These are phyloP conservation scores for Nymphicus hollandicus DNA, from an alignment of 2,113 vertebrate species.

Conservation along the genomic window DNA sequence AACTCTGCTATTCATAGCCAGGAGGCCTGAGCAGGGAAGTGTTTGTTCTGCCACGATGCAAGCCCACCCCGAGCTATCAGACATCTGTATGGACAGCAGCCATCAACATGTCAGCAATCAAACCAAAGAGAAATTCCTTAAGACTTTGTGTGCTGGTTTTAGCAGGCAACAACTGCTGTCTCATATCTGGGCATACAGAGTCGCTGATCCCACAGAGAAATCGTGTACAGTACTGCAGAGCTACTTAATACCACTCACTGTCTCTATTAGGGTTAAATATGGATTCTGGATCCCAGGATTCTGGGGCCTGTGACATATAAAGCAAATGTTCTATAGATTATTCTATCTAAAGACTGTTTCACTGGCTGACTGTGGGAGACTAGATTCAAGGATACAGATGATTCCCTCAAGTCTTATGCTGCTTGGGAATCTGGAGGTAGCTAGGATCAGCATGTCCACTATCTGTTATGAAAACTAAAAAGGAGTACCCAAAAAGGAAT, in stretches of 20 bases:
- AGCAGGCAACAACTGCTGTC: not conserved
- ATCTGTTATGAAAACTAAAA: not conserved
- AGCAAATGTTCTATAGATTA: not conserved
- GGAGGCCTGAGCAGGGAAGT: not conserved
- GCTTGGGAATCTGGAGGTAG: not conserved
- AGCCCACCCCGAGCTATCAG: not conserved
- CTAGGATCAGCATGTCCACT: not conserved
- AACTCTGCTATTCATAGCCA: not conserved
- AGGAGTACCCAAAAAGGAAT: not conserved
- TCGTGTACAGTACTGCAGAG: not conserved
- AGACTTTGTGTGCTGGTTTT: not conserved
- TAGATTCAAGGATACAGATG: not conserved
- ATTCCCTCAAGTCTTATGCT: not conserved
- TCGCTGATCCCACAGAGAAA: not conserved
- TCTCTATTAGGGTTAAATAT: not conserved
- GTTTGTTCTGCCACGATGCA: accelerated
- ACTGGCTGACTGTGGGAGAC: not conserved
- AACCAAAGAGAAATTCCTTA: not conserved
- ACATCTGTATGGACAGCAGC: not conserved
- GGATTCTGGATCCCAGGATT: not conserved
- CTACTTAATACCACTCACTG: not conserved
- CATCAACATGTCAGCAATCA: not conserved
- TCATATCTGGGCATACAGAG: not conserved
- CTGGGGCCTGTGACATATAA: not conserved
- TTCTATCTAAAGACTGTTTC: not conserved